Evolutionary conservation across 2,888 invertebrate species (phyloP).

Genomic region (Hirtodrosophila trivittata): DNA sequence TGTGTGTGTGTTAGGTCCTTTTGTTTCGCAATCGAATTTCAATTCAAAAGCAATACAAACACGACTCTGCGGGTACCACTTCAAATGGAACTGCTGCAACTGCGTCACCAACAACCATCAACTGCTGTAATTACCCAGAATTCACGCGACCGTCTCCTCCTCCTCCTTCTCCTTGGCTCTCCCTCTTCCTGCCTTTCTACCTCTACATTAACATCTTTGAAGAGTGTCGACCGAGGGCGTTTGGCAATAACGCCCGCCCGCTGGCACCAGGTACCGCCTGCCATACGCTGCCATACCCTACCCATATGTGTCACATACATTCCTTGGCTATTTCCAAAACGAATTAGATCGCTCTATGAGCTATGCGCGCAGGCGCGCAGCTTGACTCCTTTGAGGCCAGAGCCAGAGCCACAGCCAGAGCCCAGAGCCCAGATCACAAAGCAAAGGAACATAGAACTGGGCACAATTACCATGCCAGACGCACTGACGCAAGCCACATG

Average conservation of each 20-base stretch:
- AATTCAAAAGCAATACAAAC: conserved; percentile 79
- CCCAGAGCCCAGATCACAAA: background rate
- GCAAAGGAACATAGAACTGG: no score
- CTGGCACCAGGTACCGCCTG: conserved; percentile 35
- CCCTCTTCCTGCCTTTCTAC: background rate
- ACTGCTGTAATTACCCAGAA: conserved; percentile 67
- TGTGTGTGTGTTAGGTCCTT: conserved; percentile 3
- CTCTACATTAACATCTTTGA: background rate
- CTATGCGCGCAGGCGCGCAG: conserved; percentile 73
- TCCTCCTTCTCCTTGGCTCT: background rate
- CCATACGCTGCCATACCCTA: conserved; percentile 23
- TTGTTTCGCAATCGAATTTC: conserved; percentile 76
- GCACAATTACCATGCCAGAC: conserved; percentile 30
- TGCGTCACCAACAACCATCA: conserved; percentile 47
- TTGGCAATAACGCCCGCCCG: conserved; percentile 53
- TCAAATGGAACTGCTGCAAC: conserved; percentile 47
- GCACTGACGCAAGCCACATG: conserved; percentile 59
- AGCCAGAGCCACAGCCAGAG: conserved; percentile 7
- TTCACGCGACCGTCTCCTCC: conserved; percentile 59
- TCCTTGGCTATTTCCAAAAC: conserved; percentile 34
- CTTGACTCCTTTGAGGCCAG: conserved; percentile 51
- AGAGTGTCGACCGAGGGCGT: conserved; percentile 45
- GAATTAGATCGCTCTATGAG: conserved; percentile 51
- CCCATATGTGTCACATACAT: conserved; percentile 67
- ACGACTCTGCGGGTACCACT: conserved; percentile 73